Base-by-base conservation (phyloP, 2,113 vertebrate species). In the Cavia porcellus region DNA sequence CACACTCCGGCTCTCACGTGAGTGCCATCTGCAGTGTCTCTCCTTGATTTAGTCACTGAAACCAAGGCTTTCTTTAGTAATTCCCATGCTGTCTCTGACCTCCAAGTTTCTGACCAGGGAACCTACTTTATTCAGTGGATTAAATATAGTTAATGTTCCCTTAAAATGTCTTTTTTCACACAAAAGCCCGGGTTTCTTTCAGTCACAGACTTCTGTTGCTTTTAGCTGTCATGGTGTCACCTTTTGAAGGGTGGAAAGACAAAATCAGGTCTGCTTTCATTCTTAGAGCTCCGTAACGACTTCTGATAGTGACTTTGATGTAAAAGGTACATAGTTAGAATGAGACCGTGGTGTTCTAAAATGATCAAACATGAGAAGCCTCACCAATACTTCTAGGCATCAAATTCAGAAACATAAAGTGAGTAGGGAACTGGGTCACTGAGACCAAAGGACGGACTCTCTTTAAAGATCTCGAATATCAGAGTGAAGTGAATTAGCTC, bases 191-290 rank as follows among this genome's bases (percentile, higher is more conserved):
- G n/a, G 35, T 20, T 93, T 81, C 38, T 20, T 93, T 81, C 38
- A 84, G 42, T 50, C 87, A 4, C 42, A 75, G 57, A 86, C 85
- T 81, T 88, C n/a, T 81, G 28, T 7, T 57, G 50, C 59, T 86
- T 88, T 89, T 95, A 28, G 55, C 11, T 87, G 35, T 83, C 59
- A 52, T 89, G 82, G 12, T 72, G 79, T 86, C 50, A 83, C 35
- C 2, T n/a, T 89, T 84, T 68, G 62, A 96, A 96, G 90, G 35
- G 42, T 86, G 30, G 3, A 72, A n/a, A 95, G 74, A 84, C 61
- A 74, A 92, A 88, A 77, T 82, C 35, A 64, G 95, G 25, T 86
- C 52, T 61, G n/a, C 35, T 95, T 94, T 91, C 42, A 57, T 89
- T 95, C 66, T 93, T 87, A 72, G 66, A 87, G 86, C 64, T 68